phyloP scores from a whole-genome alignment of 2,797 vertebrate genomes.

The Acomys russatus region DNA sequence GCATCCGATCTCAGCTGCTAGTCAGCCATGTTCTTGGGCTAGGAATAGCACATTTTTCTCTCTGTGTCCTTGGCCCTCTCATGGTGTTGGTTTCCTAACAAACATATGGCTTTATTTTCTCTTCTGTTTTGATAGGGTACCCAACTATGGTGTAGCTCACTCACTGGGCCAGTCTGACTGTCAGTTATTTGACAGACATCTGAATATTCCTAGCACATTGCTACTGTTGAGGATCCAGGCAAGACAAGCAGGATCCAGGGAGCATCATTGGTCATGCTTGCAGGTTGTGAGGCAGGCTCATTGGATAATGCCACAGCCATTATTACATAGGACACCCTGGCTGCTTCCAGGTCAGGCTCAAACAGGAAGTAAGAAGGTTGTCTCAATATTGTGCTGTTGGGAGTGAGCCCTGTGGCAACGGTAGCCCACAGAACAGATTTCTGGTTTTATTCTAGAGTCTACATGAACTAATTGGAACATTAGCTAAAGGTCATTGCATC shows the following conservation, averaged over 20 bases:
- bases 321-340: not conserved
- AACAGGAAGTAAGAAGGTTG: not conserved
- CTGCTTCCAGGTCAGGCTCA: not conserved
- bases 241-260: accelerated
- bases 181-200: not conserved
- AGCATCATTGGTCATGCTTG: not conserved
- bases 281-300: not conserved
- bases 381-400: too few relatives aligned
- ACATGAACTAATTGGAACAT: not conserved
- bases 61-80: not conserved
- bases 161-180: not conserved
- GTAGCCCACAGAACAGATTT: too few relatives aligned
- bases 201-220: not conserved
- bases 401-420: not conserved
- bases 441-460: not conserved
- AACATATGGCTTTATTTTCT: not conserved
- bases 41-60: not conserved
- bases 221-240: not conserved
- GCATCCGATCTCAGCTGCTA: not conserved
- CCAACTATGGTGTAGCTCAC: too few relatives aligned
- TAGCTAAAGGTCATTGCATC: not conserved
- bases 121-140: not conserved
- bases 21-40: not conserved
- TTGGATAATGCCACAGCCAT: too few relatives aligned
- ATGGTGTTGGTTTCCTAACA: not conserved